Conservation (phyloP, 2,888 invertebrate species). For the Trichopoda pennipes region DNA sequence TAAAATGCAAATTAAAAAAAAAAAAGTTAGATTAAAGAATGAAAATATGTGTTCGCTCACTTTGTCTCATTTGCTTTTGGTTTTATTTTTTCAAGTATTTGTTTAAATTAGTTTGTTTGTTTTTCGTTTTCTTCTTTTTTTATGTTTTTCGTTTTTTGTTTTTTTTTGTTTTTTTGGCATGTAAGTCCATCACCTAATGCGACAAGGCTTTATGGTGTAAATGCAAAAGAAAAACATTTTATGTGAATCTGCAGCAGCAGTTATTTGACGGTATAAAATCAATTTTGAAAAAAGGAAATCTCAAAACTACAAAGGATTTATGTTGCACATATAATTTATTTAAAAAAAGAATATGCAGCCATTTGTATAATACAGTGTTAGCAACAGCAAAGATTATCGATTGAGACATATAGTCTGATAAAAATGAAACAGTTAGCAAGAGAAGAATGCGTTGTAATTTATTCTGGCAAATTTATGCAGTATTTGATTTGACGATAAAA, state of each 20-base stretch:
- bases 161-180: conserved; percentile 58
- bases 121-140: conserved; percentile 31
- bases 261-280: conserved; percentile 7
- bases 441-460: not conserved
- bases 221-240: conserved; percentile 27
- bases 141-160: conserved; percentile 11
- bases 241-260: conserved; percentile 7
- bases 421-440: too few relatives aligned
- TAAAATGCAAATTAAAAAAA: conserved; percentile 45
- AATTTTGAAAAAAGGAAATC: not conserved
- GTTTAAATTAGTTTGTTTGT: conserved; percentile 42
- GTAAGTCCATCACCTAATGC: conserved; percentile 67
- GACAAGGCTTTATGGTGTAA: conserved; percentile 64
- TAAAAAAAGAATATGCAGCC: too few relatives aligned
- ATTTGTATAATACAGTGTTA: too few relatives aligned
- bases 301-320: too few relatives aligned
- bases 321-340: too few relatives aligned
- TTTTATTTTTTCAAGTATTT: conserved; percentile 39
- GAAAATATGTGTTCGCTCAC: conserved; percentile 51
- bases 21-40: conserved; percentile 59
- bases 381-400: too few relatives aligned
- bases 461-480: too few relatives aligned
- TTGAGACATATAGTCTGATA: too few relatives aligned
- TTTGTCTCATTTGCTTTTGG: conserved; percentile 54
- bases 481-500: too few relatives aligned